Percentiles rank a stretch among this genome's conserved stretches.
phyloP scores from a whole-genome alignment of 2,113 vertebrate species.

The Panurus biarmicus region DNA sequence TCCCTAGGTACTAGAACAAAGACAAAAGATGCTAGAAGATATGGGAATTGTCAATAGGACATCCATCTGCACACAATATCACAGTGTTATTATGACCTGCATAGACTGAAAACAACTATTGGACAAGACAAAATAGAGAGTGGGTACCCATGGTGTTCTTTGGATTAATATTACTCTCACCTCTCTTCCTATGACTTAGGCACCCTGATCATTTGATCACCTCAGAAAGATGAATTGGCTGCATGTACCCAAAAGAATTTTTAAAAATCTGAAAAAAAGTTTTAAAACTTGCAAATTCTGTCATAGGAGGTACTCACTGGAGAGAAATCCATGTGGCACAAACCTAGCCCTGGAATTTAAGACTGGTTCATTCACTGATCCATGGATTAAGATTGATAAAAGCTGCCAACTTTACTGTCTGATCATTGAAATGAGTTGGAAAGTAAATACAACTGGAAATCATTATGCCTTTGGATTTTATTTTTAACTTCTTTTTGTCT shows the following conservation, averaged over 20 bases:
- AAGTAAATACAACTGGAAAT: constrained; percentile 28
- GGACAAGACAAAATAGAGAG: not conserved
- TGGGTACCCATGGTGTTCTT: not conserved
- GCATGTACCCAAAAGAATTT: not conserved
- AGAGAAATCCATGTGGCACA: not conserved
- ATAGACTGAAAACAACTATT: not conserved
- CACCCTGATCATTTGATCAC: not conserved
- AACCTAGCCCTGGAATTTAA: not conserved
- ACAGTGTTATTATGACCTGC: not conserved
- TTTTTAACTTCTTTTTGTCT: constrained; percentile 29
- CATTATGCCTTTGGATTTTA: not conserved
- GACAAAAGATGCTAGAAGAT: not conserved
- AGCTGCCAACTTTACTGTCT: not conserved
- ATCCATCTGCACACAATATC: not conserved
- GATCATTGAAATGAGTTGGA: not conserved
- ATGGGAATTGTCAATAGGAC: not conserved
- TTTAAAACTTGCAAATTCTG: not conserved
- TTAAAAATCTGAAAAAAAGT: not conserved
- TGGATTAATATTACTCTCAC: not conserved
- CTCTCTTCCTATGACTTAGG: not conserved
- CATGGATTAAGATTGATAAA: not conserved
- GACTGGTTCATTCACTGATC: not conserved
- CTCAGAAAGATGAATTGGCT: not conserved
- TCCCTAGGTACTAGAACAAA: not conserved
- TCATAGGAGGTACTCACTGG: not conserved